phyloP scores from a whole-genome alignment of 2,888 invertebrate species.

The Drosophila formosana region DNA sequence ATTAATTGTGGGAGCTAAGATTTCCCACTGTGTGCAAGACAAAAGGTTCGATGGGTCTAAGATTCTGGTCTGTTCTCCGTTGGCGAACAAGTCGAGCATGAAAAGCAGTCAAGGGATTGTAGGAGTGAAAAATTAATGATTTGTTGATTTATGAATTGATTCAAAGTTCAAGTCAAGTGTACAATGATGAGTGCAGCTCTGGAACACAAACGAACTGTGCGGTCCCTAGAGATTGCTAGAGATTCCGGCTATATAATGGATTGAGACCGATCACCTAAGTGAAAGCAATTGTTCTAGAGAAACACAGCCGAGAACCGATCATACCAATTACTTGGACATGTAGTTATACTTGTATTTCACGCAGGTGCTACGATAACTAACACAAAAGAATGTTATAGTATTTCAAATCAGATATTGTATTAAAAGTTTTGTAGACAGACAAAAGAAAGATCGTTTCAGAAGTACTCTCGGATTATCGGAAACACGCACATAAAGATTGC shows the following conservation, averaged over 20 bases:
- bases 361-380: background rate
- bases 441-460: constrained; percentile 1
- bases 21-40: constrained; percentile 70
- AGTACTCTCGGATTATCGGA: background rate
- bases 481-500: background rate
- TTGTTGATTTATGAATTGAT: constrained; percentile 84
- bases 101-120: constrained; percentile 42
- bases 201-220: constrained; percentile 43
- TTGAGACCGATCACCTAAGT: constrained; percentile 36
- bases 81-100: constrained; percentile 40
- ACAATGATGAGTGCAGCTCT: constrained; percentile 60
- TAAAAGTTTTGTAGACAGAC: background rate
- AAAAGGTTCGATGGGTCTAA: constrained; percentile 29
- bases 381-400: background rate
- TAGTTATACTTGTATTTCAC: background rate
- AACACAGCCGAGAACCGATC: background rate
- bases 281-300: constrained; percentile 10
- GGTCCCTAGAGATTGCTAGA: constrained; percentile 53
- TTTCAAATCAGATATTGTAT: background rate
- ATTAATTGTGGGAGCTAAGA: constrained; percentile 84
- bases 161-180: constrained; percentile 82
- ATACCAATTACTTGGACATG: background rate
- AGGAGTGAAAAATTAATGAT: constrained; percentile 82
- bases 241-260: constrained; percentile 32
- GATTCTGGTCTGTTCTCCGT: constrained; percentile 19